A percentile compares a stretch with the other conserved stretches of the same genome.
These are phyloP conservation scores for Lasioglossum calceatum DNA, from an alignment of 2,888 invertebrate genomes.

Conservation along the genomic window DNA sequence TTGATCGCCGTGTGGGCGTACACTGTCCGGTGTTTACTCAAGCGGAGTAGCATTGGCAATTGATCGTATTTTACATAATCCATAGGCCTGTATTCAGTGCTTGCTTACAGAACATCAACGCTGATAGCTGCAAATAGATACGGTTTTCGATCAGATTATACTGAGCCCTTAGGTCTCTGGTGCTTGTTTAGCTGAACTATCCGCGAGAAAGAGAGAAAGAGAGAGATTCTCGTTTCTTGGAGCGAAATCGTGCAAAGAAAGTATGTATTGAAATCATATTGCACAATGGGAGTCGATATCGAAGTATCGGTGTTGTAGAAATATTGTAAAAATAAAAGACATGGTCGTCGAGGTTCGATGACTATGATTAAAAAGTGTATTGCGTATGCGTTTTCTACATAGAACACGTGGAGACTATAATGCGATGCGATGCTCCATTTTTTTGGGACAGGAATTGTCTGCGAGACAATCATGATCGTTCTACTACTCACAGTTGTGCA, in stretches of 20 bases:
- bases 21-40: conserved; percentile 52
- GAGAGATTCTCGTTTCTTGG: conserved; percentile 16
- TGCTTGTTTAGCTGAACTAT: conserved; percentile 47
- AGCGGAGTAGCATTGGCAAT: conserved; percentile 53
- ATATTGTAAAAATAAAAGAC: background rate
- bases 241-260: conserved; percentile 35
- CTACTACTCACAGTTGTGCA: conserved; percentile 46
- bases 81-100: conserved; percentile 61
- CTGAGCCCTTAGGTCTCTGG: conserved; percentile 2
- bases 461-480: conserved; percentile 20
- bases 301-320: background rate
- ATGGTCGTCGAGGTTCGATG: background rate
- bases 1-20: conserved; percentile 45
- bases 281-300: conserved; percentile 4
- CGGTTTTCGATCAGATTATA: conserved; percentile 49
- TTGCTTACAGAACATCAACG: conserved; percentile 62
- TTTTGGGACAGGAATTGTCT: background rate
- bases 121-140: conserved; percentile 60
- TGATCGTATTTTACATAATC: conserved; percentile 59
- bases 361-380: conserved; percentile 14
- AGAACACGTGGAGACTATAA: conserved; percentile 13
- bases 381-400: conserved; percentile 3
- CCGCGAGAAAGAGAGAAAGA: background rate
- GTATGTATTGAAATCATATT: conserved; percentile 20
- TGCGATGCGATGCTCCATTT: background rate